A percentile compares a stretch with the other conserved stretches of the same genome.
These are phyloP conservation scores for Platalea minor DNA, from an alignment of 2,797 vertebrate genomes.

Conservation along the genomic window DNA sequence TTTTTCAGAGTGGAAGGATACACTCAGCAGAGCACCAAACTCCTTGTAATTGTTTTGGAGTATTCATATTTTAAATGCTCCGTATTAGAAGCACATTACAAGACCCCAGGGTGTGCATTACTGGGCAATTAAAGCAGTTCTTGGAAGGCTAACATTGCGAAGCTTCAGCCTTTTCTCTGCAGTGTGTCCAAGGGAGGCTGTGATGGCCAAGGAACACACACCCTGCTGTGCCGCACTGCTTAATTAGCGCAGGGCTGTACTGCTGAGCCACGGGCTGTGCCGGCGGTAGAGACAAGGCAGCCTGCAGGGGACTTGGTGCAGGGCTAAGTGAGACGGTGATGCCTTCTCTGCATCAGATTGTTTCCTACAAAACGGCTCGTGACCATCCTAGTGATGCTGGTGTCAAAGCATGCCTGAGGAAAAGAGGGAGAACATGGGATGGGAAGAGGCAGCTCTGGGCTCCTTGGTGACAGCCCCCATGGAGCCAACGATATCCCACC, in stretches of 20 bases:
- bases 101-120: conserved; percentile 65
- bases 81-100: conserved; percentile 64
- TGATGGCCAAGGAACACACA: conserved; percentile 28
- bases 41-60: conserved; percentile 52
- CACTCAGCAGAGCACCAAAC: conserved; percentile 4
- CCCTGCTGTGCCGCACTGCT: not conserved
- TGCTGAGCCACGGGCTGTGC: not conserved
- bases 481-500: not conserved
- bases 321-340: not conserved
- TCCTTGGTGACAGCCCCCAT: not conserved
- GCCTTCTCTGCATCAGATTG: not conserved
- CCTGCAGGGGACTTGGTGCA: not conserved
- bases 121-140: conserved; percentile 51
- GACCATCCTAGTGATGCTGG: not conserved
- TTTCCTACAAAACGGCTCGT: not conserved
- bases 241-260: not conserved
- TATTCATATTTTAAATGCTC: conserved; percentile 35
- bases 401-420: not conserved
- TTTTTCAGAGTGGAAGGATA: conserved; percentile 16
- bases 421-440: not conserved
- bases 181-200: not conserved
- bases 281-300: not conserved
- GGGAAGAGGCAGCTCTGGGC: not conserved
- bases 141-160: conserved; percentile 37
- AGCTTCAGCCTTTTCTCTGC: conserved; percentile 42